Conservation (phyloP, 2,797 vertebrate species). For the Urosaurus nigricauda region DNA sequence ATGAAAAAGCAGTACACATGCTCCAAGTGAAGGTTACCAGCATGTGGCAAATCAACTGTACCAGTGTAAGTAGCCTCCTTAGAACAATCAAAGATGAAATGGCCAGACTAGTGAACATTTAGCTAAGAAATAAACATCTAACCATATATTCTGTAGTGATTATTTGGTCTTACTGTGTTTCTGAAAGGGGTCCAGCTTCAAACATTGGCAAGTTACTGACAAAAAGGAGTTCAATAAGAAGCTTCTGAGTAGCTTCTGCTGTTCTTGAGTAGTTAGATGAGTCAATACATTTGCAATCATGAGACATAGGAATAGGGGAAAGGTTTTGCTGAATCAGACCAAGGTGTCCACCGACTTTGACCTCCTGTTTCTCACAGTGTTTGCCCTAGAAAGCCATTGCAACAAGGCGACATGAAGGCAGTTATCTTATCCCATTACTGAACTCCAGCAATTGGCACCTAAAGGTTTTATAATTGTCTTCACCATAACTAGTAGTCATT, state of each 20-base stretch:
- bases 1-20: slow-evolving; percentile 26
- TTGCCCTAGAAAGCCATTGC: too few species aligned
- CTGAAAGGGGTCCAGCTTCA: background rate
- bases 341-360: background rate
- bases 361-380: background rate
- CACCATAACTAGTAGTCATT: background rate
- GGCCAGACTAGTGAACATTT: background rate
- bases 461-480: background rate
- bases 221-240: background rate
- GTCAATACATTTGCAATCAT: background rate
- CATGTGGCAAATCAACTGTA: slow-evolving; percentile 27
- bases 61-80: background rate
- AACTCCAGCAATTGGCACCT: background rate
- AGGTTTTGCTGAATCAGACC: background rate
- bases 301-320: background rate
- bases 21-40: slow-evolving; percentile 21
- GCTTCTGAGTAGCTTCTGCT: background rate
- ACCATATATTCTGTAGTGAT: background rate
- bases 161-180: background rate
- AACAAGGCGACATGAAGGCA: too few species aligned
- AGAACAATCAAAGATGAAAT: background rate
- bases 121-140: slow-evolving; percentile 1
- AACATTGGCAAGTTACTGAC: background rate
- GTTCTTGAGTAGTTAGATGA: background rate
- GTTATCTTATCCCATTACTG: too few species aligned